Evolutionary conservation across 2,797 vertebrate species (phyloP).

Genomic region (Merluccius polli): DNA sequence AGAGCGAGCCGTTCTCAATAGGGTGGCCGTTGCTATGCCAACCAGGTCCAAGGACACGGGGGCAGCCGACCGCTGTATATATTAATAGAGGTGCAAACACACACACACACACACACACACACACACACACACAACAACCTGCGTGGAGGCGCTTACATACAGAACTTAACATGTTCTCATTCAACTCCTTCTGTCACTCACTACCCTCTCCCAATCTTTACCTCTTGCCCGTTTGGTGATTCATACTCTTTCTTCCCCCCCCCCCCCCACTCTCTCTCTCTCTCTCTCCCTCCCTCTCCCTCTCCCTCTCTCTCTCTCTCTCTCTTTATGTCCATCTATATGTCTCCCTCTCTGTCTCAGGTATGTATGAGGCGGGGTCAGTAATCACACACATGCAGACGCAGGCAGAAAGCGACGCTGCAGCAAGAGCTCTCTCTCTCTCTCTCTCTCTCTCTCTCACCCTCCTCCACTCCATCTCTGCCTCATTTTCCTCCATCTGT

Average conservation of each 20-base stretch:
- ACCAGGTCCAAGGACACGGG: slow-evolving; percentile 62
- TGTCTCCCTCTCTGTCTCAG: too few relatives aligned
- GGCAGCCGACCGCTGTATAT: slow-evolving; percentile 30
- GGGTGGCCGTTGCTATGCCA: slow-evolving; percentile 41
- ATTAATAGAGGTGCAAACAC: slow-evolving; percentile 23
- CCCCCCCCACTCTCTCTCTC: background rate
- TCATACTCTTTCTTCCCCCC: slow-evolving; percentile 10
- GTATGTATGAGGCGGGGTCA: too few relatives aligned
- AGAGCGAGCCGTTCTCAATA: slow-evolving; percentile 20
- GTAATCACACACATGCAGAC: too few relatives aligned
- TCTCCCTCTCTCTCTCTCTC: too few relatives aligned
- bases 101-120: slow-evolving; percentile 9
- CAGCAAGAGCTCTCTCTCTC: too few relatives aligned
- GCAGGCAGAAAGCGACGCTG: too few relatives aligned
- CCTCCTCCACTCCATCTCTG: too few relatives aligned
- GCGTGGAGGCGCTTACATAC: slow-evolving; percentile 5
- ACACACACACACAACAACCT: slow-evolving; percentile 5
- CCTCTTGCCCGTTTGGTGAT: slow-evolving; percentile 12
- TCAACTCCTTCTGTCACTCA: background rate
- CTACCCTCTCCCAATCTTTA: slow-evolving; percentile 9
- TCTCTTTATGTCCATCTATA: too few relatives aligned
- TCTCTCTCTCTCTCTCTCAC: too few relatives aligned
- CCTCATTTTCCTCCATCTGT: too few relatives aligned
- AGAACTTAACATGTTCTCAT: slow-evolving; percentile 9
- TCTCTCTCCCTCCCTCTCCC: too few relatives aligned